Conservation (phyloP, 92 coral and sea anemone species). For the Pocillopora meandrina region DNA sequence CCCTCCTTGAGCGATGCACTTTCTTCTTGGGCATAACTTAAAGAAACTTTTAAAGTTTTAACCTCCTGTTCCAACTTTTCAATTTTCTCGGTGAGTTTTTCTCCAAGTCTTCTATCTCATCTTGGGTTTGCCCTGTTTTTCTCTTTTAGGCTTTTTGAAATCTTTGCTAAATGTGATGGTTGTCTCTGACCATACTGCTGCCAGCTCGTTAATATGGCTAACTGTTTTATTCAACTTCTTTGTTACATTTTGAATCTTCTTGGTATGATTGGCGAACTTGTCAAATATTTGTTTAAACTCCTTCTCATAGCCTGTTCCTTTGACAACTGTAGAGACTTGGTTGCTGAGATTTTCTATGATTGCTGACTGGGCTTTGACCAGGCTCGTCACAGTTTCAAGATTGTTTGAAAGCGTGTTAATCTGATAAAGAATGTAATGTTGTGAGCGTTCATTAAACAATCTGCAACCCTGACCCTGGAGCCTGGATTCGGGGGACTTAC, state of each 20-base stretch:
- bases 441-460: too few relatives aligned
- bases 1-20: constrained; percentile 12
- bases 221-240: constrained; percentile 39
- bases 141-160: constrained; percentile 24
- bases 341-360: constrained; percentile 64
- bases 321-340: constrained; percentile 43
- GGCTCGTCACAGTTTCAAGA: background rate
- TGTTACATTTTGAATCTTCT: constrained; percentile 20
- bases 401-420: too few relatives aligned
- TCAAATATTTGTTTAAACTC: constrained; percentile 28
- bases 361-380: constrained; percentile 76
- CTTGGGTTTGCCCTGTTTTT: constrained; percentile 23
- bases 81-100: background rate
- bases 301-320: constrained; percentile 19
- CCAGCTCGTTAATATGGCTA: constrained; percentile 47
- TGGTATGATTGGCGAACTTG: background rate
- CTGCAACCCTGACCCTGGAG: too few relatives aligned
- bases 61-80: constrained; percentile 26
- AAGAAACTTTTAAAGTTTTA: background rate
- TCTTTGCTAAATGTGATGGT: constrained; percentile 22
- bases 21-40: background rate
- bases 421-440: background rate
- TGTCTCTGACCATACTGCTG: constrained; percentile 55
- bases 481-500: background rate
- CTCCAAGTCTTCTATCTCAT: background rate